phyloP scores from a whole-genome alignment of 2,113 vertebrate species.

The Gnathonemus echidnorhynchus region DNA sequence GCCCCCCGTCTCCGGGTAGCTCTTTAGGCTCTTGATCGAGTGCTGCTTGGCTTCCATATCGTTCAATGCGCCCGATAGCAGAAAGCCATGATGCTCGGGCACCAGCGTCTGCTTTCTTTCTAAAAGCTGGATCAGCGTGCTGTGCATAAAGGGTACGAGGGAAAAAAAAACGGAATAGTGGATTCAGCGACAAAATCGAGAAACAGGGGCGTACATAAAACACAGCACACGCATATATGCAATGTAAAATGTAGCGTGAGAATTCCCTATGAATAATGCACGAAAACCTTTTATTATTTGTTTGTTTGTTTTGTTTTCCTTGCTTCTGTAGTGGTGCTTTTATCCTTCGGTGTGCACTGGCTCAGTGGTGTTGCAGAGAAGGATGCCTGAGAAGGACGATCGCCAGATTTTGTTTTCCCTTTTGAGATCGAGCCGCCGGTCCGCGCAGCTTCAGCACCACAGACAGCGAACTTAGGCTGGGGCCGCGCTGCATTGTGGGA shows the following conservation, averaged over 20 bases:
- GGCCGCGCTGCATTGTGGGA: slow-evolving; percentile 73
- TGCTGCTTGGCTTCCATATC: slow-evolving; percentile 68
- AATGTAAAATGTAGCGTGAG: background rate
- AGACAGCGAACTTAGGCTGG: slow-evolving; percentile 57
- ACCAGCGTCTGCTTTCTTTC: slow-evolving; percentile 49
- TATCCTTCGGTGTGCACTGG: slow-evolving; percentile 38
- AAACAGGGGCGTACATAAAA: background rate
- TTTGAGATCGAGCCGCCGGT: slow-evolving; percentile 38
- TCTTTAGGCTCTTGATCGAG: slow-evolving; percentile 60
- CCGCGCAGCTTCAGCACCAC: slow-evolving; percentile 77
- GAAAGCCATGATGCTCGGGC: slow-evolving; percentile 66
- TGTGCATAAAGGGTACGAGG: slow-evolving; percentile 63
- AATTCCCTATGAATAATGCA: background rate
- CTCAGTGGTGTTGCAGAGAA: slow-evolving; percentile 29
- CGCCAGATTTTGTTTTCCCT: slow-evolving; percentile 33
- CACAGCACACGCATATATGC: background rate
- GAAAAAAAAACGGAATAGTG: slow-evolving; percentile 32
- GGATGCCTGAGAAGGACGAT: slow-evolving; percentile 42
- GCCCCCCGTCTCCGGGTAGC: slow-evolving; percentile 64
- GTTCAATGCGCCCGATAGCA: slow-evolving; percentile 54
- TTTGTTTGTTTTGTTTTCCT: slow-evolving; percentile 4
- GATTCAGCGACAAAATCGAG: slow-evolving; percentile 3
- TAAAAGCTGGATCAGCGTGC: slow-evolving; percentile 54
- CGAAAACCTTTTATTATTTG: background rate
- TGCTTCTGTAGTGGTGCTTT: background rate